A percentile compares a stretch with the other conserved stretches of the same genome.
Evolutionary conservation across 2,888 invertebrate species (phyloP).

Genomic region (Selenia dentaria): DNA sequence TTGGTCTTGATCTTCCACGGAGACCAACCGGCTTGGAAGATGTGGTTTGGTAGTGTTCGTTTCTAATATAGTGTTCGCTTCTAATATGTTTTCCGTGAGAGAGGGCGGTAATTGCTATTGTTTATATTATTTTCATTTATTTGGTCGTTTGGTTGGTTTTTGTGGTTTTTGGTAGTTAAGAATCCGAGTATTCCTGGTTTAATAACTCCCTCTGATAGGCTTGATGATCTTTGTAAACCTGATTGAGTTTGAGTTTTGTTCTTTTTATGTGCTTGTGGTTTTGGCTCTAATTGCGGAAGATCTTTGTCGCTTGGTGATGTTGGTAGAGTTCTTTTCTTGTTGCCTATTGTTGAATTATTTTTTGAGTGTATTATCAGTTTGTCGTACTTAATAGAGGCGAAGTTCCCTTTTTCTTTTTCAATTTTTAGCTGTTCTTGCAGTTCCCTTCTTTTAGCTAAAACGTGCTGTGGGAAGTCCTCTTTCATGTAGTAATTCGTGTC

Average conservation of each 20-base stretch:
- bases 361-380: slow-evolving; percentile 5
- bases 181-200: slow-evolving; percentile 4
- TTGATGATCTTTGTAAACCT: background rate
- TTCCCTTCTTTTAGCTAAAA: slow-evolving; percentile 1
- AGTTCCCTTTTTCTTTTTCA: slow-evolving; percentile 10
- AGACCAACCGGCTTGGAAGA: background rate
- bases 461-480: slow-evolving; percentile 10
- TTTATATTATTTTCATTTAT: background rate
- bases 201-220: slow-evolving; percentile 5
- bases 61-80: background rate
- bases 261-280: slow-evolving; percentile 3
- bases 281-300: background rate
- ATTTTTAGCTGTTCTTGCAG: slow-evolving; percentile 4
- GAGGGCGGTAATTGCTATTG: slow-evolving; percentile 2
- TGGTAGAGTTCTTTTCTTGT: slow-evolving; percentile 4
- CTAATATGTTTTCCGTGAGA: background rate
- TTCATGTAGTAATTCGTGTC: slow-evolving; percentile 9
- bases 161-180: background rate
- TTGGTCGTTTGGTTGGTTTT: background rate
- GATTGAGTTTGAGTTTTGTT: slow-evolving; percentile 9
- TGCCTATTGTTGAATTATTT: background rate
- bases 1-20: background rate
- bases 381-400: slow-evolving; percentile 7
- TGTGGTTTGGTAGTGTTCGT: no score
- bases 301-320: slow-evolving; percentile 1